A percentile compares a stretch with the other conserved stretches of the same genome.
Evolutionary conservation across 2,888 invertebrate species (phyloP).

Genomic region (Unio delphinus): DNA sequence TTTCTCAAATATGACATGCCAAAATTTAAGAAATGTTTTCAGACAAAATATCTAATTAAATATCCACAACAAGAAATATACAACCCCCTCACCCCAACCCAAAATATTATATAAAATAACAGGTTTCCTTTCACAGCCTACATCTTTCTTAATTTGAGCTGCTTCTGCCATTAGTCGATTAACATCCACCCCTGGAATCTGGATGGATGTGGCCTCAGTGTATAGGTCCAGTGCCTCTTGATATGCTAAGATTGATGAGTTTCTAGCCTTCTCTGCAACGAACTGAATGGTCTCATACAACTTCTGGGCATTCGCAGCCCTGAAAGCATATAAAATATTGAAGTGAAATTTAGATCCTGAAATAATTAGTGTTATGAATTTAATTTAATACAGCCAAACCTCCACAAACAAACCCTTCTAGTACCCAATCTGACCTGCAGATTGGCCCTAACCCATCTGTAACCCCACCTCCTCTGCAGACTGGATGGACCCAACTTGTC

Average conservation of each 20-base stretch:
- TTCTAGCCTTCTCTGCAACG: constrained; percentile 82
- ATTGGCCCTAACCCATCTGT: no score
- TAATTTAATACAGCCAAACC: neutral
- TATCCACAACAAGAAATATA: neutral
- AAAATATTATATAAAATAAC: neutral
- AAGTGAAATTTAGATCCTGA: neutral
- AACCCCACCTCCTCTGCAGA: no score
- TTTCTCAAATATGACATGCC: neutral
- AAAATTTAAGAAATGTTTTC: neutral
- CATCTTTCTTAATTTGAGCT: constrained; percentile 80
- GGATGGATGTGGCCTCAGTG: constrained; percentile 84
- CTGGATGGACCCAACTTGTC: no score
- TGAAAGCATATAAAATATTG: constrained; percentile 22
- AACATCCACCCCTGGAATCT: constrained; percentile 84
- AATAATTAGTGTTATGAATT: neutral
- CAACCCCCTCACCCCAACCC: no score
- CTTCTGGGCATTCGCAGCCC: constrained; percentile 77
- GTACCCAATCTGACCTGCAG: no score
- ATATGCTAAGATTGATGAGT: constrained; percentile 84
- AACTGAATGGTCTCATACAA: constrained; percentile 81
- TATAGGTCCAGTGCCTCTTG: constrained; percentile 86
- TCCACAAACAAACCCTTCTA: neutral
- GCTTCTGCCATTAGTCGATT: constrained; percentile 81
- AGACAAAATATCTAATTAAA: neutral
- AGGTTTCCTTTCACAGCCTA: constrained; percentile 59